Evolutionary conservation across 2,113 vertebrate species (phyloP), one percentile per base, ranked within the genome.

Genomic region (Melanerpes formicivorus): DNA sequence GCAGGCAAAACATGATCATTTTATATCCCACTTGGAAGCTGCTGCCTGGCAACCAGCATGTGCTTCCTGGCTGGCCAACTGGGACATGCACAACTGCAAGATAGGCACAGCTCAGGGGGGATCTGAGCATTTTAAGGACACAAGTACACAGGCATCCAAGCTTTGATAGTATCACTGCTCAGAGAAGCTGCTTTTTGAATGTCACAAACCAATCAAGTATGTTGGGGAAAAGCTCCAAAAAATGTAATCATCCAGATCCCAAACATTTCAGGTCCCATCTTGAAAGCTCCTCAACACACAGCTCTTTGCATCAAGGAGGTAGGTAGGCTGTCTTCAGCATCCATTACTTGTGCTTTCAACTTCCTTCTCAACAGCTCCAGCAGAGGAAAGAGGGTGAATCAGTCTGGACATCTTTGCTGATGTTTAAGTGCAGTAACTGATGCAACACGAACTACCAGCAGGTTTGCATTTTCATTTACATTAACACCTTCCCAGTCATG

Each of bases 111-210:
- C 76, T 46, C 0, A 40, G 29, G 66, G 85, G 85, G 64, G 84
- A 76, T 64, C 55, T 19, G 52, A 88, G 90, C 52, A 86, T 64
- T 91, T 86, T 78, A 86, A 95, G 92, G 93, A 95, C 93, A 93
- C 14, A 73, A 86, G 69, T 83, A 76, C 88, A 44, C 76, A 91
- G 82, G 88, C 93, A 93, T 88, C 73, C 73, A 74, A 82, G 56
- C 82, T 93, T 87, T 86, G 72, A 44, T 40, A 91, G 26, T 2
- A 66, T 27, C 32, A 11, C 42, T 71, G 90, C 71, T 79, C 55
- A 34, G 50, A 84, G 44, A 75, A 62, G 40, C 70, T 84, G 50
- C n/a, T 67, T 50, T 78, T 42, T 62, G 58, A 76, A 91, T 19
- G 2, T n/a, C 67, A 71, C 54, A 62, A 42, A 84, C 63, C 71